Base-by-base conservation (phyloP, 2,113 vertebrate genomes). In the Podiceps cristatus region DNA sequence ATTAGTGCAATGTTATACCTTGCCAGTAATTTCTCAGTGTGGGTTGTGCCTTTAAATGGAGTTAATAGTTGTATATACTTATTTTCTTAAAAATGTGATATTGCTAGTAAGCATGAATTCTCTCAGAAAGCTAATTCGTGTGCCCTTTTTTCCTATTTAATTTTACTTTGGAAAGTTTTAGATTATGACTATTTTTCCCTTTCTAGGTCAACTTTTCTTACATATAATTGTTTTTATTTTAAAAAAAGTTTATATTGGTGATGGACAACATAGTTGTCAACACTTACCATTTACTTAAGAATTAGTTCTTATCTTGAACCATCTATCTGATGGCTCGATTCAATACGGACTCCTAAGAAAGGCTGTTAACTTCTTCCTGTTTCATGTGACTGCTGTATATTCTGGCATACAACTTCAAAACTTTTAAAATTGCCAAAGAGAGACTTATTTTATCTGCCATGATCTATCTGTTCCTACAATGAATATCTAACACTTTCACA, bases 21-120 rank as follows among this genome's bases (percentile, higher is more conserved):
- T 88, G 95, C 95, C 94, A 92, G 72, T 84, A 86, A 95, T 93
- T 90, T 90, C 91, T 92, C 56, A 49, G 42, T 64, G 74, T 82
- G 81, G 56, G n/a, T 59, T 93, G 74, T 49, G n/a, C 86, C 80
- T 95, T 93, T 77, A 95, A 93, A 92, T 24, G 82, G 60, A 63
- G 28, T 86, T 93, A 89, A 88, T 59, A 64, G 33, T 86, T 96
- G 59, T 74, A 68, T 80, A 69, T 17, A 52, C 44, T 80, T 90
- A 35, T 45, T 96, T 96, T 69, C 47, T 81, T 85, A 8, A 74
- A 86, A 94, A 86, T 62, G 6, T 55, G 47, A 47, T 86, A 17
- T 40, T 79, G 75, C 59, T 55, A 67, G 60, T 88, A 83, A 95
- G 75, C 64, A 63, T 40, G 59, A 92, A 35, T 75, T 71, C 52